Evolutionary conservation across 1,140 invertebrate species (phyloP), one percentile per base, ranked within the genome.

Genomic region (Muscidifurax raptorellus): DNA sequence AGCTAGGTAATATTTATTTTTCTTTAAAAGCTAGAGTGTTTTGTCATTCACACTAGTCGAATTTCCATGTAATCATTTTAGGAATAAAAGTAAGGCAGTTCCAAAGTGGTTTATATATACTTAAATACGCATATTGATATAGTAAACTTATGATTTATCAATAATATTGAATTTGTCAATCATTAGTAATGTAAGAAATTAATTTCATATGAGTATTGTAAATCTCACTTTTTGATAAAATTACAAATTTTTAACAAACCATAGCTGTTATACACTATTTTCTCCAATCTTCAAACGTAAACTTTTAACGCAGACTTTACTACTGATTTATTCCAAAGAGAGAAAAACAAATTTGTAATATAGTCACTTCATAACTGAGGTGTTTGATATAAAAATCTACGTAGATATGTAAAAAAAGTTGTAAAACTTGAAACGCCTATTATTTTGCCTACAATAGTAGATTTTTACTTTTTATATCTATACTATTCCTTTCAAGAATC

Each of bases 321-420:
- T 28, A 32, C 22, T 18, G 22, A 47, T 47, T 76, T 76, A 28
- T 76, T 27, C 40, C 36, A 47, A 76, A 25, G n/a, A 76, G n/a
- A n/a, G n/a, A n/a, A n/a, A 59, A n/a, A n/a, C 18, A n/a, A 59
- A 59, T 59, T 76, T 76, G 22, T 76, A 76, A 76, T 47, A 47
- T 76, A 76, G 36, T 25, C 22, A 36, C 72, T 59, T 59, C 52
- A 40, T 40, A 59, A 59, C 52, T 59, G 52, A 76, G 52, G 30
- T 25, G 44, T 76, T 76, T 76, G 75, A 52, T 78, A 30, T 64
- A 64, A 64, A 78, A 64, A 78, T 78, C 76, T 30, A 76, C 13
- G 5, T 40, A 22, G 18, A 22, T 25, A 64, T 44, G 30, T 78
- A 64, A 32, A 59, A 78, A 59, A 59, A 59, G 15, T 59, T 52